Percentiles rank a stretch among this genome's conserved stretches.
Evolutionary conservation across 2,797 vertebrate species (phyloP).

Genomic region (Pagetopsis macropterus): DNA sequence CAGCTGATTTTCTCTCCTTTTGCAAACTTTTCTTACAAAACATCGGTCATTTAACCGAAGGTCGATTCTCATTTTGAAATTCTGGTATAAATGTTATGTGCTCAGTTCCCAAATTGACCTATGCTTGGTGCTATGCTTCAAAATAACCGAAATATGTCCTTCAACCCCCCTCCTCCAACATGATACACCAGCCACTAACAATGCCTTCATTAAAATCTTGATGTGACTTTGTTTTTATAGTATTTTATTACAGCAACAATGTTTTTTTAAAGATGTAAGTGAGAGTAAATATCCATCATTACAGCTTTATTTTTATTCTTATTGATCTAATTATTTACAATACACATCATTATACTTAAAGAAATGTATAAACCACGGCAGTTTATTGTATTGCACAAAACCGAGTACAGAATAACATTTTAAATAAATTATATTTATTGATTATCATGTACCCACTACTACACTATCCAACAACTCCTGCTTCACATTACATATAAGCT

Average conservation of each 20-base stretch:
- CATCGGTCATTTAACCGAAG: not conserved
- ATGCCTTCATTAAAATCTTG: constrained; percentile 8
- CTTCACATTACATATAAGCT: not conserved
- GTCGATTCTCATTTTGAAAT: not conserved
- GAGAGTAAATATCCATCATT: not conserved
- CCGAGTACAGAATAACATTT: not conserved
- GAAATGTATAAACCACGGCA: not conserved
- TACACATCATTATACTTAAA: not conserved
- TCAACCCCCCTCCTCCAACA: too few species aligned
- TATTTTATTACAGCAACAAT: constrained; percentile 1
- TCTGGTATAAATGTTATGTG: not conserved
- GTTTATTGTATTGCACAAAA: not conserved
- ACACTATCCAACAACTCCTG: not conserved
- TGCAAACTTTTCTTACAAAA: not conserved
- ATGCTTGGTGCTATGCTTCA: not conserved
- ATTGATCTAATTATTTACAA: not conserved
- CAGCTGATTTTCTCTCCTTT: not conserved
- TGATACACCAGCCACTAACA: not conserved
- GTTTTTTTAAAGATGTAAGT: not conserved
- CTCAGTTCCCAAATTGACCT: not conserved
- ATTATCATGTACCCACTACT: not conserved
- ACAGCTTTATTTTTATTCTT: not conserved
- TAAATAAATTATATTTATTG: not conserved
- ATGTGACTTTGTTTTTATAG: not conserved
- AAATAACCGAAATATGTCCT: not conserved